A percentile compares a stretch with the other conserved stretches of the same genome.
Evolutionary conservation across 2,113 vertebrate genomes (phyloP).

Genomic region (Mus pahari): DNA sequence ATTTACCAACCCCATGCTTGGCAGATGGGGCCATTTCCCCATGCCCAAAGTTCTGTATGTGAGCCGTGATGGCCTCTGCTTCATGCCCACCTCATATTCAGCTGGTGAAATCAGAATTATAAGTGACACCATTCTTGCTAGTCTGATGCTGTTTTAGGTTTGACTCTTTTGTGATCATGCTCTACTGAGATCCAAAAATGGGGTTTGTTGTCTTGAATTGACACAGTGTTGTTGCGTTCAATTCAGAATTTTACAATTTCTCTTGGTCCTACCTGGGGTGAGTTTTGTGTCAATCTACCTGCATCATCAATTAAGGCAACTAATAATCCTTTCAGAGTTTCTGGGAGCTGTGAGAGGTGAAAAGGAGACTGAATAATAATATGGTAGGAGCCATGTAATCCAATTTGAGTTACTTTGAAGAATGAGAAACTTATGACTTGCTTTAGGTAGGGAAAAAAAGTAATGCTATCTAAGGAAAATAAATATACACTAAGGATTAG

Average conservation of each 20-base stretch:
- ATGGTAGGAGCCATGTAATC: not conserved
- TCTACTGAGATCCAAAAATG: not conserved
- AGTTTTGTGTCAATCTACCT: not conserved
- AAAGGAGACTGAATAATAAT: not conserved
- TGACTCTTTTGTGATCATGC: not conserved
- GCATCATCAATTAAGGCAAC: not conserved
- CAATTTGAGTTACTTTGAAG: not conserved
- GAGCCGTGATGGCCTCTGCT: not conserved
- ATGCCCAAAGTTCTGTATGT: not conserved
- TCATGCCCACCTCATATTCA: not conserved
- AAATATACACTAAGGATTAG: not conserved
- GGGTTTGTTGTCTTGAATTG: not conserved
- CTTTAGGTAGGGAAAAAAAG: not conserved
- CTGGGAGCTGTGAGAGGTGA: not conserved
- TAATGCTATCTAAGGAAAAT: not conserved
- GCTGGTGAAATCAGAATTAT: fast-evolving
- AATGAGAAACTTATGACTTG: not conserved
- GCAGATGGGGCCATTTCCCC: not conserved
- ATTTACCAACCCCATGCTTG: not conserved
- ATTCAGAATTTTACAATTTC: not conserved
- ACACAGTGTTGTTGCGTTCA: not conserved
- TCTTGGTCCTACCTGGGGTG: not conserved
- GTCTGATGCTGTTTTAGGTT: not conserved
- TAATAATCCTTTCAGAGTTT: not conserved
- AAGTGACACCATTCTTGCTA: not conserved